Conservation (phyloP, 2,888 invertebrate species). For the Gastracanthus pulcherrimus region DNA sequence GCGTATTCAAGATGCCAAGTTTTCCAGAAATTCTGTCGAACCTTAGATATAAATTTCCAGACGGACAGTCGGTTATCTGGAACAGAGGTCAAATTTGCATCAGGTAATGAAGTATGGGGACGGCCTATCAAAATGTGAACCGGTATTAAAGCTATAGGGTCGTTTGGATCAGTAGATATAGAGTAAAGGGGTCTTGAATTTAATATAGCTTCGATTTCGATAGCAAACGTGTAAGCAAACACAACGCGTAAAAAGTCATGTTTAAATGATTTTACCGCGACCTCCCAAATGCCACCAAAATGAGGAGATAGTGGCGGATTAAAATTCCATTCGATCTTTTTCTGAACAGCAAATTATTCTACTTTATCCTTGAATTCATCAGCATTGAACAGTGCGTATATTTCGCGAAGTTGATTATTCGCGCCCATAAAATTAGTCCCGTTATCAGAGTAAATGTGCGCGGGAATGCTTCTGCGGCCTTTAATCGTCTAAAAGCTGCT, state of each 20-base stretch:
- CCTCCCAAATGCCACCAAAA: no score
- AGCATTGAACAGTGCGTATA: background rate
- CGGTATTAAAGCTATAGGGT: background rate
- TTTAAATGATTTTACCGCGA: background rate
- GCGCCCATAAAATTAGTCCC: constrained; percentile 1
- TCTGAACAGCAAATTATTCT: constrained; percentile 41
- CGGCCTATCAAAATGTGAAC: background rate
- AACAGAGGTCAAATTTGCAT: background rate
- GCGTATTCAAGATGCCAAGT: background rate
- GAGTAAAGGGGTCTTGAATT: no score
- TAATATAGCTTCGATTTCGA: no score
- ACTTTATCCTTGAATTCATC: constrained; percentile 21
- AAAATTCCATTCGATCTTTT: constrained; percentile 51
- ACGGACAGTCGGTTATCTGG: no score
- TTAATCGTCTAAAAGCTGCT: background rate
- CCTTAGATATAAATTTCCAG: no score
- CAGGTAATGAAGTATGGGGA: background rate
- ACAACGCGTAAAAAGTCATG: background rate
- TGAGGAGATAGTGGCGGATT: no score
- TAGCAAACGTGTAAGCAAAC: background rate
- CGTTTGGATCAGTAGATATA: background rate
- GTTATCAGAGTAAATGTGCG: no score
- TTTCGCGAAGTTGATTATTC: background rate
- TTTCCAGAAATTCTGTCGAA: background rate
- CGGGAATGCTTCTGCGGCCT: background rate